Evolutionary conservation across 2,113 vertebrate genomes (phyloP).

Genomic region (Oophaga pumilio): DNA sequence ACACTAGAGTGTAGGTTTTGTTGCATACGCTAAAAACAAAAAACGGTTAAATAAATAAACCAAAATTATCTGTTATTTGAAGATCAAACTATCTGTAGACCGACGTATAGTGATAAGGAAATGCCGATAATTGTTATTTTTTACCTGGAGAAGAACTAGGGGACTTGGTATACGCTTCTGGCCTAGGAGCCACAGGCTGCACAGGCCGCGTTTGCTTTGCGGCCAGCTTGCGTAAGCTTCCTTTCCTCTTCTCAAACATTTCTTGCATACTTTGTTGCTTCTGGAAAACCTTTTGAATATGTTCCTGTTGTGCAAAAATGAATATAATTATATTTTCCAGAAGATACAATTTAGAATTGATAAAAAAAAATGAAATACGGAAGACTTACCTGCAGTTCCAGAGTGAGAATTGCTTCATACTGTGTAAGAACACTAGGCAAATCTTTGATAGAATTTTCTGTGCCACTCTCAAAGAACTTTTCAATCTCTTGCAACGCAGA

Average conservation of each 20-base stretch:
- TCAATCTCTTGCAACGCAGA: constrained; percentile 92
- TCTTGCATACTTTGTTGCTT: constrained; percentile 92
- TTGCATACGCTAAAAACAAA: neutral
- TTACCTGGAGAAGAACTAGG: constrained; percentile 82
- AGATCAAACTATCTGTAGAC: neutral
- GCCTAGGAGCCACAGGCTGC: constrained; percentile 95
- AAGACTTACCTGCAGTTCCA: constrained; percentile 82
- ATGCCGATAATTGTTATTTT: neutral
- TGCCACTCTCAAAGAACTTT: constrained; percentile 83
- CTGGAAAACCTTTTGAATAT: constrained; percentile 88
- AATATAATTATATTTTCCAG: neutral
- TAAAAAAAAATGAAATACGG: neutral
- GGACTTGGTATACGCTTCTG: constrained; percentile 88
- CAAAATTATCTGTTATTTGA: neutral
- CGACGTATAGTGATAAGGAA: neutral
- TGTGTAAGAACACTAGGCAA: constrained; percentile 77
- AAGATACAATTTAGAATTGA: neutral
- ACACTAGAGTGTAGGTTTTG: neutral
- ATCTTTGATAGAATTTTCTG: constrained; percentile 81
- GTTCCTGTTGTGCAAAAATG: constrained; percentile 74
- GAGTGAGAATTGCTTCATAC: constrained; percentile 83
- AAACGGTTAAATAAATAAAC: neutral
- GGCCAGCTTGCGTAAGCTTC: constrained; percentile 94
- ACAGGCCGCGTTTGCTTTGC: constrained; percentile 94
- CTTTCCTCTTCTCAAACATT: constrained; percentile 92